Conservation (phyloP, 2,113 vertebrate species). For the Excalfactoria chinensis region DNA sequence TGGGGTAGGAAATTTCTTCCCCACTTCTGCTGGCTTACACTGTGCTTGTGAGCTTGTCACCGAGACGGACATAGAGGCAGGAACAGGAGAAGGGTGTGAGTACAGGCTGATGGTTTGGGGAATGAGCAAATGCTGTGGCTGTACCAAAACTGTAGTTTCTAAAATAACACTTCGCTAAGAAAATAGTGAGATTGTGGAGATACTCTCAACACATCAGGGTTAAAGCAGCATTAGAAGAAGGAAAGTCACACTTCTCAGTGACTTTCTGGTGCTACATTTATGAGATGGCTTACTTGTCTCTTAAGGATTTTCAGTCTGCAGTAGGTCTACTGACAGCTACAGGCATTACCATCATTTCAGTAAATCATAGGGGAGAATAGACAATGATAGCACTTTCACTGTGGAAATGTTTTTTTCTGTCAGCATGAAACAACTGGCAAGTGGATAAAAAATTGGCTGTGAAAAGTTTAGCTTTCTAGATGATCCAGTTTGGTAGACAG, state of each 20-base stretch:
- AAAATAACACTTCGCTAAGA: background rate
- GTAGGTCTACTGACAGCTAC: background rate
- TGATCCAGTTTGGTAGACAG: background rate
- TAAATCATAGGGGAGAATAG: background rate
- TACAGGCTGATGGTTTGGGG: background rate
- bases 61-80: background rate
- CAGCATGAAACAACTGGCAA: background rate
- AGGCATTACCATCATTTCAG: background rate
- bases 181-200: background rate
- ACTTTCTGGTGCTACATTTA: background rate
- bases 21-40: background rate
- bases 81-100: background rate
- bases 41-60: background rate
- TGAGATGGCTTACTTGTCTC: background rate
- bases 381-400: background rate
- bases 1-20: background rate
- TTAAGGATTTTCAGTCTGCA: background rate
- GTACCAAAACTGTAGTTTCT: background rate
- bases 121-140: background rate
- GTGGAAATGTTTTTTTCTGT: background rate
- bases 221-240: background rate
- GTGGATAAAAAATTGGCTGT: background rate
- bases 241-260: background rate
- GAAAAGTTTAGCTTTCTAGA: background rate
- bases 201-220: background rate